These are phyloP conservation scores for Eristalis arbustorum DNA, from an alignment of 2,888 invertebrate species.

Conservation along the genomic window DNA sequence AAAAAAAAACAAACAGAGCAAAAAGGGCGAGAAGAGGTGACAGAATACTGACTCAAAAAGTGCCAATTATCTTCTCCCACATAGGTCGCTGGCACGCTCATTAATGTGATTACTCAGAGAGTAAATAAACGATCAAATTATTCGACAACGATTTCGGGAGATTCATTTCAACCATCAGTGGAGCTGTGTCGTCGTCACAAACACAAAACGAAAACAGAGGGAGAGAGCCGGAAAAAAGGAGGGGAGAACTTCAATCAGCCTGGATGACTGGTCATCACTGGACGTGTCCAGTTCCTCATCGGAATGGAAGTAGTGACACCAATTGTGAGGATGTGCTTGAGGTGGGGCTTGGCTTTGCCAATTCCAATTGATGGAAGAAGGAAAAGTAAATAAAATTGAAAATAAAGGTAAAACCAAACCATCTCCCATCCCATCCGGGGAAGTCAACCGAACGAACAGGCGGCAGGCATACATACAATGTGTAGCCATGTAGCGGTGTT, in stretches of 20 bases:
- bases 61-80: conserved; percentile 51
- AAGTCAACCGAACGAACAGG: conserved; percentile 21
- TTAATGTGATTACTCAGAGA: conserved; percentile 64
- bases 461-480: background rate
- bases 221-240: background rate
- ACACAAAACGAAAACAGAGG: background rate
- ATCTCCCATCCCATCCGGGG: background rate
- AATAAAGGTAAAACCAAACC: conserved; percentile 48
- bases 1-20: background rate
- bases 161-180: conserved; percentile 23
- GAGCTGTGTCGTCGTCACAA: background rate
- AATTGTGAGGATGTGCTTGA: background rate
- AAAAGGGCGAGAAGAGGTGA: conserved; percentile 21
- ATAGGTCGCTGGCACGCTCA: conserved; percentile 39
- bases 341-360: conserved; percentile 30
- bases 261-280: background rate
- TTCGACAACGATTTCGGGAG: conserved; percentile 44
- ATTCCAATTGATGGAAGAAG: conserved; percentile 46
- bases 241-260: conserved; percentile 35
- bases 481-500: background rate
- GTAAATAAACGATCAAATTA: conserved; percentile 55
- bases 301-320: conserved; percentile 2
- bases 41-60: conserved; percentile 40
- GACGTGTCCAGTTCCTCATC: background rate
- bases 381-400: conserved; percentile 57